These are phyloP conservation scores for Alviniconcha strummeri DNA, from an alignment of 2,888 invertebrate genomes.

Conservation along the genomic window DNA sequence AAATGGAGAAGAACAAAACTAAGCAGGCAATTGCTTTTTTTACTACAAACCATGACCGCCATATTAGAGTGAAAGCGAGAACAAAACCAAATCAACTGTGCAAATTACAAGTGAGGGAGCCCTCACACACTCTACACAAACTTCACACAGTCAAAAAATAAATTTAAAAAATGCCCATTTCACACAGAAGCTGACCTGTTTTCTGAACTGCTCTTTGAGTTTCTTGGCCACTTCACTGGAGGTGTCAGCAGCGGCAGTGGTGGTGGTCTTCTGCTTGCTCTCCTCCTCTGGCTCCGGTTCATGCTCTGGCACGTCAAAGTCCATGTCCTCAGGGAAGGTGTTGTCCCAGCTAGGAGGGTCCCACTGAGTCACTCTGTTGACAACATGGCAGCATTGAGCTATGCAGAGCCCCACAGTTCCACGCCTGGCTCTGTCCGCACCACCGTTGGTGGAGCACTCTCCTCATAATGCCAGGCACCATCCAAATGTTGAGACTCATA, in stretches of 20 bases:
- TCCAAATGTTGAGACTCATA: too few species aligned
- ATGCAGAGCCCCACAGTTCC: too few species aligned
- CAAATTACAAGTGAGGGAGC: not conserved
- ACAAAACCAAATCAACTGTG: not conserved
- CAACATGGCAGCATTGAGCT: too few species aligned
- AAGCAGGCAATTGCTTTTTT: too few species aligned
- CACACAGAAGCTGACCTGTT: constrained; percentile 72
- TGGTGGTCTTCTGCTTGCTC: constrained; percentile 68
- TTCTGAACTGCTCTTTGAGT: constrained; percentile 91
- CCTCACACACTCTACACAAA: too few species aligned
- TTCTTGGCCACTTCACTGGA: constrained; percentile 79
- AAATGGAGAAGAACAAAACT: too few species aligned
- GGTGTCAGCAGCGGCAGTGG: constrained; percentile 74
- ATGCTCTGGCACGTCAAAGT: constrained; percentile 65
- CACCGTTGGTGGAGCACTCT: too few species aligned
- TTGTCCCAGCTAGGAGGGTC: constrained; percentile 71
- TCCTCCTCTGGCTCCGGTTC: constrained; percentile 43
- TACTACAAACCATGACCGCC: too few species aligned
- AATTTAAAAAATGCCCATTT: too few species aligned
- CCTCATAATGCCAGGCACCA: too few species aligned
- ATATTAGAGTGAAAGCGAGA: not conserved
- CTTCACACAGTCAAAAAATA: too few species aligned
- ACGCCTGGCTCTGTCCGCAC: too few species aligned
- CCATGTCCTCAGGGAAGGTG: constrained; percentile 62
- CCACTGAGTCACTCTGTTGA: constrained; percentile 74